Conservation (phyloP, 2,797 vertebrate species). For the Pseudotriccus pelzelni region DNA sequence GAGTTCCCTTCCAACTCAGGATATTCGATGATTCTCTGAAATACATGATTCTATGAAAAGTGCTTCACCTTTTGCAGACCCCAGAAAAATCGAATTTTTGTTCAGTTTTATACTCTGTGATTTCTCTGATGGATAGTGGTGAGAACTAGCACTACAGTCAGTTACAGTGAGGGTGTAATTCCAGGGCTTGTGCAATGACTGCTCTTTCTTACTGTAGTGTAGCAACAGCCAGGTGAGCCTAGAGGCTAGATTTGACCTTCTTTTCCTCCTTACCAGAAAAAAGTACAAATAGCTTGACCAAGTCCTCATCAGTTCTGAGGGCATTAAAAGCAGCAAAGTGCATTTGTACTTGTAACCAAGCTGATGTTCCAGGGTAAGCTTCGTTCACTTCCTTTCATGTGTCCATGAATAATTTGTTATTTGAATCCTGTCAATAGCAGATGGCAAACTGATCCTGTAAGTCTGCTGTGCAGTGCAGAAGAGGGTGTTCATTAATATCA, state of each 20-base stretch:
- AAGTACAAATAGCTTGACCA: neutral
- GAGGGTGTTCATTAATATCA: constrained; percentile 57
- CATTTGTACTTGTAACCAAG: neutral
- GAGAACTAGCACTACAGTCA: neutral
- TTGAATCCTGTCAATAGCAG: constrained; percentile 15
- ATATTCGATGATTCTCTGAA: neutral
- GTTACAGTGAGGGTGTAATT: neutral
- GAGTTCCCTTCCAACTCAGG: neutral
- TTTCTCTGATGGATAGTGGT: neutral
- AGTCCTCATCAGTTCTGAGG: neutral
- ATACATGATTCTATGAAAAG: neutral
- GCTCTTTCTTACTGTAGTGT: neutral
- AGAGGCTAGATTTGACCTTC: neutral
- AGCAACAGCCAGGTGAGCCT: neutral
- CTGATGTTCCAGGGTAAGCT: neutral
- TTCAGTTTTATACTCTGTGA: neutral
- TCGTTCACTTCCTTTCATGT: neutral
- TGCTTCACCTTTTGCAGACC: neutral
- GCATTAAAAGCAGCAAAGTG: neutral
- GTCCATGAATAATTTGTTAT: neutral
- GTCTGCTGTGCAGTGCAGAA: rapidly evolving
- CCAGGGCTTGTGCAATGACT: neutral
- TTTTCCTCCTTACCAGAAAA: neutral
- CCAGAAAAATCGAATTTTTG: neutral
- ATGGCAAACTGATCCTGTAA: neutral